Evolutionary conservation across 2,113 vertebrate species (phyloP).

Genomic region (Tachysurus fulvidraco): DNA sequence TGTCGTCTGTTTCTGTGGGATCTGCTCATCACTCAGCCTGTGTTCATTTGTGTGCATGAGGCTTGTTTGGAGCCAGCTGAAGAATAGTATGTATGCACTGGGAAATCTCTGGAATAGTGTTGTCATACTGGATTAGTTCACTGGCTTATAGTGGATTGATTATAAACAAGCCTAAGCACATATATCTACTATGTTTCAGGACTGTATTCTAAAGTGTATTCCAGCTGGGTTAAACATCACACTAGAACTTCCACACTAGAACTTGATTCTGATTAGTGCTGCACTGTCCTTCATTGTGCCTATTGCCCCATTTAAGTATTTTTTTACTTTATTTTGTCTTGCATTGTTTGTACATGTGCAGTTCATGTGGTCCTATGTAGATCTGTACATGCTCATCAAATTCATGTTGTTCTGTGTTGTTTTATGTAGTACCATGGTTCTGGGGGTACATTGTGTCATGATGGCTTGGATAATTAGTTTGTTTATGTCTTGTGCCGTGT

Average conservation of each 20-base stretch:
- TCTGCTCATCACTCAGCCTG: slow-evolving; percentile 47
- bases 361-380: too few species aligned
- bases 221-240: neutral
- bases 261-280: too few species aligned
- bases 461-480: too few species aligned
- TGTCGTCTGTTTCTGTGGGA: slow-evolving; percentile 50
- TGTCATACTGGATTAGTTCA: slow-evolving; percentile 1
- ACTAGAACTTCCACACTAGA: neutral
- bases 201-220: neutral
- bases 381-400: too few species aligned
- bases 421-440: too few species aligned
- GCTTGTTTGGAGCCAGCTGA: neutral
- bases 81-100: neutral
- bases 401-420: too few species aligned
- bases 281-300: too few species aligned
- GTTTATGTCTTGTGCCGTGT: too few species aligned
- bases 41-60: slow-evolving; percentile 33
- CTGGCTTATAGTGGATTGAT: neutral
- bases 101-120: neutral
- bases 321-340: too few species aligned
- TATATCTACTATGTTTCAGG: neutral
- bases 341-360: too few species aligned
- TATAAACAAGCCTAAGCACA: neutral
- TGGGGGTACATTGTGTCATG: too few species aligned
- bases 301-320: too few species aligned